Evolutionary conservation across 2,797 vertebrate genomes (phyloP).

Genomic region (Hephaestus fuliginosus): DNA sequence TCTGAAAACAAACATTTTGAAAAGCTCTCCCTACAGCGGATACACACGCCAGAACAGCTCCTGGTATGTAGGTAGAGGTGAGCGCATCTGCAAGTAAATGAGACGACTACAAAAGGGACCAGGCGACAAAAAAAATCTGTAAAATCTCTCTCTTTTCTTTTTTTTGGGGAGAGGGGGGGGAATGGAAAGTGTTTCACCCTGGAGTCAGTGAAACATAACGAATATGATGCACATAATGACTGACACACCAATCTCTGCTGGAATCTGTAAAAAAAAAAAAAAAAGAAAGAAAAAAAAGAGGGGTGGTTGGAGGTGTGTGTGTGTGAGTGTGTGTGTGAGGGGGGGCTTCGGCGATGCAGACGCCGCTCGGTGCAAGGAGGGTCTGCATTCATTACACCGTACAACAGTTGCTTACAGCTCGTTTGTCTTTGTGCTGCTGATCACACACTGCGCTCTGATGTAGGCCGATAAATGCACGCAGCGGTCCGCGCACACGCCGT

Average conservation of each 20-base stretch:
- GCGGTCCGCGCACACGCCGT: slow-evolving; percentile 49
- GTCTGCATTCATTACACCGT: slow-evolving; percentile 69
- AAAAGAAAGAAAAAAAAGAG: too few relatives aligned
- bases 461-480: slow-evolving; percentile 63
- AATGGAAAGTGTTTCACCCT: slow-evolving; percentile 39
- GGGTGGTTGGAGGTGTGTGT: too few relatives aligned
- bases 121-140: slow-evolving; percentile 29
- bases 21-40: neutral
- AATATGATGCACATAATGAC: slow-evolving; percentile 62
- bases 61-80: slow-evolving; percentile 53
- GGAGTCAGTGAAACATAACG: slow-evolving; percentile 50
- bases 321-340: too few relatives aligned
- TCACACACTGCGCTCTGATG: slow-evolving; percentile 67
- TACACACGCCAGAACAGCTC: slow-evolving; percentile 30
- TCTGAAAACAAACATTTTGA: slow-evolving; percentile 30
- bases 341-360: slow-evolving; percentile 56
- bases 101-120: slow-evolving; percentile 50
- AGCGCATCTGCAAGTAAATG: slow-evolving; percentile 70
- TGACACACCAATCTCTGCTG: slow-evolving; percentile 66
- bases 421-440: slow-evolving; percentile 79
- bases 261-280: slow-evolving; percentile 37
- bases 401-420: slow-evolving; percentile 78
- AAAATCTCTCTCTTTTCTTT: slow-evolving; percentile 28
- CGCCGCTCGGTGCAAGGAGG: slow-evolving; percentile 63
- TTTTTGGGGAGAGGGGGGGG: neutral